Evolutionary conservation across 2,113 vertebrate genomes (phyloP).

Genomic region (Marcusenius ussheri): DNA sequence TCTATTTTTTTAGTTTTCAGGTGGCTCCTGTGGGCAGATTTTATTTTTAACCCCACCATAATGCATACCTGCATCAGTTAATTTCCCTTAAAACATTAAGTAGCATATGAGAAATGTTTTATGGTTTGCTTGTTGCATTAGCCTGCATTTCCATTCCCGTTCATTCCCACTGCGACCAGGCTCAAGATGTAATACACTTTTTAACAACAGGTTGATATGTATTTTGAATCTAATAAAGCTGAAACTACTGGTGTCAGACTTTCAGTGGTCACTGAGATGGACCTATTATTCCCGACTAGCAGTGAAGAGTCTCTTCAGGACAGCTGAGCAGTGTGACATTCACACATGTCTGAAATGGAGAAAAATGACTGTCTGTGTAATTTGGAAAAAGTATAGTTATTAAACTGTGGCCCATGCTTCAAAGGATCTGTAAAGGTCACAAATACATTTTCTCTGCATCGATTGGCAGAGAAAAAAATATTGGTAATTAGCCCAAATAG

Average conservation of each 20-base stretch:
- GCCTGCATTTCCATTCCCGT: neutral
- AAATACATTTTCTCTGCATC: neutral
- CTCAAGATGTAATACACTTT: neutral
- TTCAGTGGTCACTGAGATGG: neutral
- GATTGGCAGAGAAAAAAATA: neutral
- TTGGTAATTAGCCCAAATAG: neutral
- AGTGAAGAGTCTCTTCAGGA: neutral
- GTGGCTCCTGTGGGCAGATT: neutral
- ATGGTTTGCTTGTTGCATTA: neutral
- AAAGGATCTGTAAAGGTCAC: neutral
- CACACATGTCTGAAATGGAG: neutral
- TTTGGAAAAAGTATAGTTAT: neutral
- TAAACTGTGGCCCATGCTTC: neutral
- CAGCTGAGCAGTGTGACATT: neutral
- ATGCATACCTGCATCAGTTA: neutral
- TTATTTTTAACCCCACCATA: neutral
- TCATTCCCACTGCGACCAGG: neutral
- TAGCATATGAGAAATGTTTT: neutral
- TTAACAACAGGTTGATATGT: neutral
- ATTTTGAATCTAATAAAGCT: constrained; percentile 17
- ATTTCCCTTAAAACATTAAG: neutral
- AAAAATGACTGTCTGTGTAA: neutral
- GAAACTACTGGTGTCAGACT: neutral
- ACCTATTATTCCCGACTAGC: neutral
- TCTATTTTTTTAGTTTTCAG: neutral